Evolutionary conservation across 37 sponge, comb jelly and placozoan species (phyloP), one percentile per base, ranked within the genome.

Genomic region (Halisarca cf. caerulea): DNA sequence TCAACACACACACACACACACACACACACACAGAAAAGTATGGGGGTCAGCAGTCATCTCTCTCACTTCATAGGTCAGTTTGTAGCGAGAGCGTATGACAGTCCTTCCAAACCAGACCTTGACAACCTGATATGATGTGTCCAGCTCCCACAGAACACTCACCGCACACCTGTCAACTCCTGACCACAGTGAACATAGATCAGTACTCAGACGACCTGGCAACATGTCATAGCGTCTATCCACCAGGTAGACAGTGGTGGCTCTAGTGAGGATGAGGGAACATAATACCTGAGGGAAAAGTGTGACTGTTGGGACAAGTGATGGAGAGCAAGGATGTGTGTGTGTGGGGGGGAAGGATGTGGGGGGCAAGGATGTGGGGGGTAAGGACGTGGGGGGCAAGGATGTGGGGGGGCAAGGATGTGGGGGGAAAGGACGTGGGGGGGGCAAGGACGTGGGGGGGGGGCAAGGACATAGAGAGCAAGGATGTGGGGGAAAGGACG

Each of bases 151-250:
- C 17, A 94, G 14, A 24, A 88, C 89, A 80, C 92, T 91, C 32
- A 93, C 91, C 61, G 94, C 94, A 90, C 87, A 93, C 94, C 91
- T 87, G 70, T 94, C 91, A 32, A 86, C 89, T 32, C 58, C 57
- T 21, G 85, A 80, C 37, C 84, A 75, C 66, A 94, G 73, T 40
- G 92, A 91, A 83, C 94, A 94, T 25, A 94, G 68, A 84, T 94
- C 72, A 25, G 86, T 79, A 80, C 89, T 91, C 23, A 94, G 91
- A 2, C 88, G 60, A 1, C 64, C 42, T 32, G 94, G 94, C 39
- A 94, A 47, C 94, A 94, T 94, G 70, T 90, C 92, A 60, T 91
- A 82, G 33, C 92, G 73, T 37, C 94, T 58, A 42, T 94, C 91
- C 7, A 89, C 89, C 44, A 94, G 58, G 73, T 93, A 93, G 55